Conservation (phyloP, 2,888 invertebrate genomes). For the Buathra laborator region DNA sequence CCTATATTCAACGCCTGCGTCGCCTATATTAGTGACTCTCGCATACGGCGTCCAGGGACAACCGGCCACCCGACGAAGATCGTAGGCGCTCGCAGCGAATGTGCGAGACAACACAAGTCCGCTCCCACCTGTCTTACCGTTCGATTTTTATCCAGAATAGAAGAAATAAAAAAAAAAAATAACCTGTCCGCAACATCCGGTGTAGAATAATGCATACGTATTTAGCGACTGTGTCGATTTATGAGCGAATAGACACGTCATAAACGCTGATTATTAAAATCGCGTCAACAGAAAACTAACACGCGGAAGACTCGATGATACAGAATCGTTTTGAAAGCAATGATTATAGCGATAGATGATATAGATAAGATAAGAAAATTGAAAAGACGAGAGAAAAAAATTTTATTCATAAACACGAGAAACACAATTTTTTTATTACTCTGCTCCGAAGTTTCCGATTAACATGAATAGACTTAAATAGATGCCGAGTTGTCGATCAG, state of each 20-base stretch:
- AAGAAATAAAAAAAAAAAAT: slow-evolving; percentile 17
- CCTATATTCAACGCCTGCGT: slow-evolving; percentile 80
- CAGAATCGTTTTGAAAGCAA: background rate
- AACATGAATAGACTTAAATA: no score
- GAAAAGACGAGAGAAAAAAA: background rate
- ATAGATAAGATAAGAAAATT: background rate
- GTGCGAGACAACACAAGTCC: slow-evolving; percentile 1
- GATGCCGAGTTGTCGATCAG: no score
- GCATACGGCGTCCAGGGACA: slow-evolving; percentile 61
- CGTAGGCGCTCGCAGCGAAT: slow-evolving; percentile 27
- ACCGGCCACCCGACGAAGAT: slow-evolving; percentile 9
- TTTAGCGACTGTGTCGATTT: background rate
- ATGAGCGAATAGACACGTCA: background rate
- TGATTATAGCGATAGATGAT: background rate
- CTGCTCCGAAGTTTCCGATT: no score
- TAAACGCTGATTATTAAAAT: background rate
- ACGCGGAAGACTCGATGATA: background rate
- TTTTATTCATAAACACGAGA: background rate
- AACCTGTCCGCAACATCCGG: background rate
- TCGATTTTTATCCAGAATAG: slow-evolving; percentile 3
- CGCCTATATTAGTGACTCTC: slow-evolving; percentile 77
- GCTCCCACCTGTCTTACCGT: slow-evolving; percentile 30
- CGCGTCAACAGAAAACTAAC: background rate
- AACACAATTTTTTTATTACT: no score
- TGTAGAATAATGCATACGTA: background rate